phyloP scores from a whole-genome alignment of 2,888 invertebrate genomes.

The Lasioglossum morio region DNA sequence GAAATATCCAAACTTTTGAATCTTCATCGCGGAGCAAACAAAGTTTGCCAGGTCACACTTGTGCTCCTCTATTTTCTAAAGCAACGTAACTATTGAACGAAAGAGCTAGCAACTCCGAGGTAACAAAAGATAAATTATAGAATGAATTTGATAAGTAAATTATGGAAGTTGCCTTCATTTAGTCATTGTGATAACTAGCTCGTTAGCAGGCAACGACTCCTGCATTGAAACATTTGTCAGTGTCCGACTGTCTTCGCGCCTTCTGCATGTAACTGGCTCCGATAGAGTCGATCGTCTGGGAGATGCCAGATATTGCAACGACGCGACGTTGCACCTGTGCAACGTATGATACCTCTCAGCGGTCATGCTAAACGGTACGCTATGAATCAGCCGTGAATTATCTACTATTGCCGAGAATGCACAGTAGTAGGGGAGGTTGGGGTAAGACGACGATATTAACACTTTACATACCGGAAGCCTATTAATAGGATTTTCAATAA shows the following conservation, averaged over 20 bases:
- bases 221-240: conserved; percentile 5
- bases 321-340: no score
- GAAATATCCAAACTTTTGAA: not conserved
- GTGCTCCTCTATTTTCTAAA: not conserved
- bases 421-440: no score
- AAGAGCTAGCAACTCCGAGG: not conserved
- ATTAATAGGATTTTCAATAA: no score
- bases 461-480: no score
- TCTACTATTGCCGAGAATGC: no score
- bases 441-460: no score
- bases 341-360: no score
- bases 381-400: no score
- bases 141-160: not conserved
- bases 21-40: not conserved
- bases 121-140: not conserved
- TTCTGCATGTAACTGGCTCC: not conserved
- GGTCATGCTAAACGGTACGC: no score
- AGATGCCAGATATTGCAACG: conserved; percentile 31
- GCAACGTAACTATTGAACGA: not conserved
- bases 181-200: not conserved
- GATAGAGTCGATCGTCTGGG: conserved; percentile 14
- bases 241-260: conserved; percentile 5
- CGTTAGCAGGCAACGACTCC: not conserved
- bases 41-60: not conserved
- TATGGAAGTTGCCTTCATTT: not conserved